Percentiles rank a stretch among this genome's conserved stretches.
These are phyloP conservation scores for Bugula neritina DNA, from an alignment of 2,888 invertebrate genomes.

Conservation along the genomic window DNA sequence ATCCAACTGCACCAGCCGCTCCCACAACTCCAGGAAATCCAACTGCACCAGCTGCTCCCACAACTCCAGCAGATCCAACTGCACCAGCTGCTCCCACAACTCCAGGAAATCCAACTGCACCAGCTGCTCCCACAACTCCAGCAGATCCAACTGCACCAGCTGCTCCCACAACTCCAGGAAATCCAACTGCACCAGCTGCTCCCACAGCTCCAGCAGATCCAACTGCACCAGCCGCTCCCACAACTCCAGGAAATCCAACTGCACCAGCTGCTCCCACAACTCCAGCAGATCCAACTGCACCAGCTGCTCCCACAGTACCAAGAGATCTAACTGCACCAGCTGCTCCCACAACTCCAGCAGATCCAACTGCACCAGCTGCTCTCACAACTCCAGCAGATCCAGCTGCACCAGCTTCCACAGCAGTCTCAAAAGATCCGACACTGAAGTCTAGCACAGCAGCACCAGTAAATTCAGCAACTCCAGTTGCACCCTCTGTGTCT, in stretches of 20 bases:
- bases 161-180: not conserved
- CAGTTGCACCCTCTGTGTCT: not conserved
- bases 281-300: not conserved
- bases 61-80: not conserved
- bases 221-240: not conserved
- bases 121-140: not conserved
- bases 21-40: not conserved
- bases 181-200: not conserved
- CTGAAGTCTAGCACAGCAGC: not conserved
- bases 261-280: conserved; percentile 1
- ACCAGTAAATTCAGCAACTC: not conserved
- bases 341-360: not conserved
- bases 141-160: not conserved
- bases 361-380: not conserved
- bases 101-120: not conserved
- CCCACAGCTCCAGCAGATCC: not conserved
- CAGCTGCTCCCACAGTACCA: not conserved
- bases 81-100: not conserved
- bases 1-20: not conserved
- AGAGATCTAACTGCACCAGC: not conserved
- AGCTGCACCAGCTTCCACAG: conserved; percentile 1
- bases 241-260: not conserved
- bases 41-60: not conserved
- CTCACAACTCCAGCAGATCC: not conserved
- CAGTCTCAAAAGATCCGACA: not conserved